A percentile compares a stretch with the other conserved stretches of the same genome.
Evolutionary conservation across 2,888 invertebrate species (phyloP).

Genomic region (Meliscaeva auricollis): DNA sequence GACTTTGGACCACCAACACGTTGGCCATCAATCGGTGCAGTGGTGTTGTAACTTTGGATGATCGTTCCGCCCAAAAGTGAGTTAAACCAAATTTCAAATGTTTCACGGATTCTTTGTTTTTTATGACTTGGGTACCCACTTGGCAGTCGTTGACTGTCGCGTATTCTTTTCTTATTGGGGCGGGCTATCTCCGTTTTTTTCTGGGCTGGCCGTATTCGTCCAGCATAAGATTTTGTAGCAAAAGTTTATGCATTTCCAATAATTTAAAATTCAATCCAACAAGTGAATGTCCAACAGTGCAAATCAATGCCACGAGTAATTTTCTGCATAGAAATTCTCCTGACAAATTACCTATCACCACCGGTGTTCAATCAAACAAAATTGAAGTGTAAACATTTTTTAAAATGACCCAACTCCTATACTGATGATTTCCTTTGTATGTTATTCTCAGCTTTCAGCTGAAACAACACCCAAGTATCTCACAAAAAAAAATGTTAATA

Average conservation of each 20-base stretch:
- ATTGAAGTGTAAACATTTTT: constrained; percentile 60
- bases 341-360: constrained; percentile 38
- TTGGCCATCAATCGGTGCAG: too few species aligned
- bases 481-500: constrained; percentile 44
- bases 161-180: too few species aligned
- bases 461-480: constrained; percentile 37
- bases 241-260: neutral
- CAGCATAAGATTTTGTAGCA: neutral
- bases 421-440: neutral
- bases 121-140: too few species aligned
- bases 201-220: too few species aligned
- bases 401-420: constrained; percentile 34
- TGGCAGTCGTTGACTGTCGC: too few species aligned
- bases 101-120: too few species aligned
- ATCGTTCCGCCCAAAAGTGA: too few species aligned
- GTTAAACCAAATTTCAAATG: too few species aligned
- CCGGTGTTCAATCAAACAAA: constrained; percentile 42
- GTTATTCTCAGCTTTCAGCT: neutral
- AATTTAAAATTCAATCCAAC: neutral
- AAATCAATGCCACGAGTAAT: constrained; percentile 29
- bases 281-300: constrained; percentile 10
- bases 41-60: too few species aligned
- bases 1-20: too few species aligned
- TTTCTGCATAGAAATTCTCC: constrained; percentile 48
- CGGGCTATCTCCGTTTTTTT: too few species aligned